Evolutionary conservation across 2,797 vertebrate genomes (phyloP).

Genomic region (Melanotaenia nigrans): DNA sequence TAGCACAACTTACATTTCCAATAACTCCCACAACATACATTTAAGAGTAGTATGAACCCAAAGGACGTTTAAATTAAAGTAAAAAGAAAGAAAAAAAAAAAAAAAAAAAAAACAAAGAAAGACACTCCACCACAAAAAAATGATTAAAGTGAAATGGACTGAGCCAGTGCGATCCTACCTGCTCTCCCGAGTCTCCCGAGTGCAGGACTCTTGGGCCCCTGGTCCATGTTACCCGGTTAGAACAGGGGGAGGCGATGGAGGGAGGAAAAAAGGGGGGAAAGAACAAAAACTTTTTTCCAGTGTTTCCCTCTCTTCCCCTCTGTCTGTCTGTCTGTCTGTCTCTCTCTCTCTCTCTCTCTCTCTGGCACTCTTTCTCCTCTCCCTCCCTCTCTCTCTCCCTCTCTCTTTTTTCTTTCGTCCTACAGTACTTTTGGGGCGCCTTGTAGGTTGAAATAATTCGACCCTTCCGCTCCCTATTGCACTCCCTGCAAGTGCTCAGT

Average conservation of each 20-base stretch:
- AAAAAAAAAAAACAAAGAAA: background rate
- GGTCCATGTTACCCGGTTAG: constrained; percentile 87
- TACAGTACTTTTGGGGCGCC: constrained; percentile 82
- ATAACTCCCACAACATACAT: background rate
- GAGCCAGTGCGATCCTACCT: constrained; percentile 84
- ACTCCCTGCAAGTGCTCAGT: constrained; percentile 96
- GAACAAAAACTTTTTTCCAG: constrained; percentile 74
- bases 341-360: constrained; percentile 1
- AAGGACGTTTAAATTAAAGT: too few relatives aligned
- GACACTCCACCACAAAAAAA: background rate
- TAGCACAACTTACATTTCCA: background rate
- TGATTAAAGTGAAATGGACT: constrained; percentile 24
- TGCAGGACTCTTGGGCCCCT: constrained; percentile 88
- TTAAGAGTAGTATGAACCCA: background rate
- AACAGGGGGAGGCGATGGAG: constrained; percentile 75
- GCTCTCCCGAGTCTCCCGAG: constrained; percentile 88
- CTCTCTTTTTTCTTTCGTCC: constrained; percentile 19
- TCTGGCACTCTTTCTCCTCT: constrained; percentile 28
- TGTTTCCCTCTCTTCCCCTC: constrained; percentile 36
- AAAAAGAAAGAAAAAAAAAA: background rate
- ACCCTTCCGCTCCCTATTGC: constrained; percentile 97
- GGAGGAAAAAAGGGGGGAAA: constrained; percentile 70
- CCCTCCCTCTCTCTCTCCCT: background rate
- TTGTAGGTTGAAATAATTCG: constrained; percentile 95
- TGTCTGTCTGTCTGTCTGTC: constrained; percentile 15